Evolutionary conservation across 2,797 vertebrate species (phyloP).

Genomic region (Amblyopsis hoosieri): DNA sequence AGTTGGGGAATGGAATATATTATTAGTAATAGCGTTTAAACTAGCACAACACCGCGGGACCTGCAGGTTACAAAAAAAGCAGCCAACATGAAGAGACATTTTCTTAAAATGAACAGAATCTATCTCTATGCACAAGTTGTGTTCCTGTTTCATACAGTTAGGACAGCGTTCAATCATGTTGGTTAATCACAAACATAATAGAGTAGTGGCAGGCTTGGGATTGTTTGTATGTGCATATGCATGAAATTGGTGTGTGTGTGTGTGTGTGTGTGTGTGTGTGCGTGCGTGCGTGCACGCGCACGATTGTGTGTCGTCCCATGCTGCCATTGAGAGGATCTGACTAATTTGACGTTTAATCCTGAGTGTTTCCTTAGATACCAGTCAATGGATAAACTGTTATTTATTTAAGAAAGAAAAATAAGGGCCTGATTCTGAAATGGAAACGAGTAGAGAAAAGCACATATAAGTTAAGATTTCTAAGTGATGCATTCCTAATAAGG

Average conservation of each 20-base stretch:
- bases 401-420: constrained; percentile 35
- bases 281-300: constrained; percentile 14
- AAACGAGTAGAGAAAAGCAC: constrained; percentile 66
- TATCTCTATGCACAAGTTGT: constrained; percentile 83
- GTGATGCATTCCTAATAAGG: constrained; percentile 76
- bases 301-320: constrained; percentile 32
- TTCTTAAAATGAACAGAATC: constrained; percentile 65
- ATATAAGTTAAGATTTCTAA: constrained; percentile 71
- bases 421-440: constrained; percentile 37
- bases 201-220: constrained; percentile 36
- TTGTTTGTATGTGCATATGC: not conserved
- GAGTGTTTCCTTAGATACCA: constrained; percentile 63
- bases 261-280: constrained; percentile 7
- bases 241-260: constrained; percentile 9
- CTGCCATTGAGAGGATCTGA: constrained; percentile 59
- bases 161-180: constrained; percentile 50
- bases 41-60: constrained; percentile 71
- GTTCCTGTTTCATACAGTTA: constrained; percentile 69
- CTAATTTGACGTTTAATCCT: constrained; percentile 65
- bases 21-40: constrained; percentile 35
- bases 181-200: constrained; percentile 73
- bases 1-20: constrained; percentile 47
- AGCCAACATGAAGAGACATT: constrained; percentile 56
- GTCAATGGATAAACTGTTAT: constrained; percentile 64
- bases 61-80: constrained; percentile 44